phyloP scores from a whole-genome alignment of 2,113 vertebrate genomes.

The Pelusios castaneus region DNA sequence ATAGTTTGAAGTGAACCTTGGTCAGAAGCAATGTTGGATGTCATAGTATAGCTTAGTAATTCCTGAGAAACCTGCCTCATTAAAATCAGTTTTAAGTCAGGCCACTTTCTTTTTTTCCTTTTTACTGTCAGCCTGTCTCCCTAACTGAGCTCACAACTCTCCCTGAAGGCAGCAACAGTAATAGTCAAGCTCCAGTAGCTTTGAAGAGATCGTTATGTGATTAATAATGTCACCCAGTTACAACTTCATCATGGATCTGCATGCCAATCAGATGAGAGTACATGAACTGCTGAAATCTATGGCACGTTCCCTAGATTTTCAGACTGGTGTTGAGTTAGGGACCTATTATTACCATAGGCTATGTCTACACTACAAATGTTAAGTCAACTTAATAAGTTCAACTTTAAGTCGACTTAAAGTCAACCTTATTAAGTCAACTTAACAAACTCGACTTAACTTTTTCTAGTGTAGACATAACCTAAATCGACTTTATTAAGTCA shows the following conservation, averaged over 20 bases:
- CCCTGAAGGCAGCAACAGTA: not conserved
- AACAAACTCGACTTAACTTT: too few species aligned
- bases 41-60: not conserved
- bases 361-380: too few species aligned
- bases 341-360: not conserved
- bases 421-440: too few species aligned
- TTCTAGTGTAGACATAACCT: too few species aligned
- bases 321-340: conserved; percentile 1
- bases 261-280: not conserved
- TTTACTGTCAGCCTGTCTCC: not conserved
- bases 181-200: conserved; percentile 30
- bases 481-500: too few species aligned
- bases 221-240: conserved; percentile 29
- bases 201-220: conserved; percentile 29
- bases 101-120: not conserved
- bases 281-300: not conserved
- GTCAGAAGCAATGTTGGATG: conserved; percentile 13
- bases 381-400: too few species aligned
- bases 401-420: too few species aligned
- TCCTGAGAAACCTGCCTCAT: conserved; percentile 15
- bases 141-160: conserved; percentile 10
- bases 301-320: not conserved
- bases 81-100: conserved; percentile 21
- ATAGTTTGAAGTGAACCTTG: not conserved
- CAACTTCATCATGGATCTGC: conserved; percentile 10